These are phyloP conservation scores for Daptonema setosum DNA, from an alignment of 2,888 invertebrate genomes.

Conservation along the genomic window DNA sequence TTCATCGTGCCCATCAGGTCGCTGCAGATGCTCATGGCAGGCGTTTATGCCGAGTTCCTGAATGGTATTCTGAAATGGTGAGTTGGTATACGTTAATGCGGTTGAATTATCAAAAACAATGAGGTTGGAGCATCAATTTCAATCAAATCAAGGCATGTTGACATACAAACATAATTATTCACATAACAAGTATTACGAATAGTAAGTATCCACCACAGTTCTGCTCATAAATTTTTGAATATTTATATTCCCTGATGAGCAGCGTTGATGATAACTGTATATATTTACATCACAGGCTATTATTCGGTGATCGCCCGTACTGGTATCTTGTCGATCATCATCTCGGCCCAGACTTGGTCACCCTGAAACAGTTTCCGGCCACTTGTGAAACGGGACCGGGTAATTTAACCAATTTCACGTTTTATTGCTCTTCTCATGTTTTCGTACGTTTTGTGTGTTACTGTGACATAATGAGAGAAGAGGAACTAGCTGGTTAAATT, in stretches of 20 bases:
- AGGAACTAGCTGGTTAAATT: no score
- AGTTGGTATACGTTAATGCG: background rate
- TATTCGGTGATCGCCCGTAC: slow-evolving; percentile 48
- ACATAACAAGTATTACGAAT: no score
- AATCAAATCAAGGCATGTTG: background rate
- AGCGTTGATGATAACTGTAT: no score
- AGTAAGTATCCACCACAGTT: background rate
- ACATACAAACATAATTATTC: no score
- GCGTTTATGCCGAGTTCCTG: background rate
- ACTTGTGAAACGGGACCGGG: slow-evolving; percentile 54
- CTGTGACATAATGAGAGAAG: no score
- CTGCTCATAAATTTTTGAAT: background rate
- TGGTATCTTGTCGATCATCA: slow-evolving; percentile 49
- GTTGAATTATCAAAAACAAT: background rate
- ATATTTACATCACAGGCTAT: slow-evolving; percentile 34
- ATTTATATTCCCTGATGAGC: no score
- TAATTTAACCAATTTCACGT: background rate
- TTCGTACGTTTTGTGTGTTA: no score
- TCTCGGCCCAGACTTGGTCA: slow-evolving; percentile 22
- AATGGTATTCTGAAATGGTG: slow-evolving; percentile 6
- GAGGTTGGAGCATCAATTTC: background rate
- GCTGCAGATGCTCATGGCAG: background rate
- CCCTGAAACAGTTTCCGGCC: slow-evolving; percentile 36
- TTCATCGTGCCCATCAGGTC: background rate
- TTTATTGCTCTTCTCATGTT: background rate